Conservation (phyloP, 2,888 invertebrate genomes). For the Alentia gelatinosa region DNA sequence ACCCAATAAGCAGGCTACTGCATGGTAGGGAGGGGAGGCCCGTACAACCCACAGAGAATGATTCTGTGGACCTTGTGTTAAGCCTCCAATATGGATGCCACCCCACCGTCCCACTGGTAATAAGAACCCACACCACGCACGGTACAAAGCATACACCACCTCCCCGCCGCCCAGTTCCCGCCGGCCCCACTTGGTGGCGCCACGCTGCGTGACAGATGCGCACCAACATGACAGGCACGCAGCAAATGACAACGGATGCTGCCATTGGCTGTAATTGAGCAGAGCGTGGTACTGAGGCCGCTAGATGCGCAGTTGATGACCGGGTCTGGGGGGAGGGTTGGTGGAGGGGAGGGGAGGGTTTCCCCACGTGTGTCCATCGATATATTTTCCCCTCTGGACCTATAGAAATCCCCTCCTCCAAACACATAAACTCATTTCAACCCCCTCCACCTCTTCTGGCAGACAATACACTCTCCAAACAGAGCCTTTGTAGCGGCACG, state of each 20-base stretch:
- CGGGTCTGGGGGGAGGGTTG: not conserved
- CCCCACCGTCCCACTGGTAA: not conserved
- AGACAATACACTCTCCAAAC: too few species aligned
- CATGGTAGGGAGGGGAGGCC: too few species aligned
- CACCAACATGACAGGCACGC: slow-evolving; percentile 19
- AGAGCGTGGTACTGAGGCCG: not conserved
- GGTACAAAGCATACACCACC: not conserved
- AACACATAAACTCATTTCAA: too few species aligned
- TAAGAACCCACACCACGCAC: not conserved
- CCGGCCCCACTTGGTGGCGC: slow-evolving; percentile 2
- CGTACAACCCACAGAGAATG: too few species aligned
- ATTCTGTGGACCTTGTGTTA: not conserved
- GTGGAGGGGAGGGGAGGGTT: not conserved
- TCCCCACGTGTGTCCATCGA: not conserved
- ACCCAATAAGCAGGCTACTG: too few species aligned
- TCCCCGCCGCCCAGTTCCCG: not conserved
- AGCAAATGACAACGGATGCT: not conserved
- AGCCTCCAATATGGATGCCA: not conserved
- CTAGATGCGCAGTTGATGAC: not conserved
- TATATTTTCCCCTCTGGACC: not conserved
- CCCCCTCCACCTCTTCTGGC: too few species aligned
- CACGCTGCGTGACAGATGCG: not conserved
- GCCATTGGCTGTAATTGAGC: slow-evolving; percentile 33
- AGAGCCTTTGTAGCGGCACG: too few species aligned
- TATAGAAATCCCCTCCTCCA: not conserved